These are phyloP conservation scores for Drosophila azteca DNA, from an alignment of 1,140 invertebrate species.

Conservation along the genomic window DNA sequence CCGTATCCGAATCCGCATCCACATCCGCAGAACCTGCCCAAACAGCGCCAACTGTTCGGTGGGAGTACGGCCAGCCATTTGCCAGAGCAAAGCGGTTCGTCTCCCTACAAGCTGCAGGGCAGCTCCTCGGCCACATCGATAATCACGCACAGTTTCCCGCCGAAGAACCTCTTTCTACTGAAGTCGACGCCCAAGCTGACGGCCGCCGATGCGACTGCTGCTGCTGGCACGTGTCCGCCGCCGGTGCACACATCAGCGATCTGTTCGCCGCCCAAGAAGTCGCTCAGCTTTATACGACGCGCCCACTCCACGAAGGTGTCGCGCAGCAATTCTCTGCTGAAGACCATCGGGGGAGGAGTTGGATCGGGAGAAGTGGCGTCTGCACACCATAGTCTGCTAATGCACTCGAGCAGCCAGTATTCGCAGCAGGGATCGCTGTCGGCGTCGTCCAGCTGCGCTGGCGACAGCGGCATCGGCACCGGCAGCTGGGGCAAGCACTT, in stretches of 20 bases:
- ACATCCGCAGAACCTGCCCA: constrained; percentile 18
- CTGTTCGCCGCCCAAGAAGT: constrained; percentile 84
- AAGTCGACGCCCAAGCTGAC: constrained; percentile 78
- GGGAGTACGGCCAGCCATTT: constrained; percentile 62
- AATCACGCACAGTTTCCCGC: constrained; percentile 76
- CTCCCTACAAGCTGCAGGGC: constrained; percentile 64
- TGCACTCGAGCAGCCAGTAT: constrained; percentile 30
- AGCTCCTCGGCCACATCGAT: constrained; percentile 70
- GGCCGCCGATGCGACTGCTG: constrained; percentile 18
- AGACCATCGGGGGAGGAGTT: constrained; percentile 78
- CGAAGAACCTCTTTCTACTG: constrained; percentile 80
- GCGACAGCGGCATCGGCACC: constrained; percentile 74
- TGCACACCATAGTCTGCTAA: constrained; percentile 48
- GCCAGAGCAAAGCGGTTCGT: constrained; percentile 12
- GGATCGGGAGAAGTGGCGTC: background rate
- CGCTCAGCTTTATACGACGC: constrained; percentile 87
- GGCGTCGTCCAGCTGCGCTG: constrained; percentile 65
- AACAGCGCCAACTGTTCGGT: constrained; percentile 64
- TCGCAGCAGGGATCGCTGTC: constrained; percentile 21
- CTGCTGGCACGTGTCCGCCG: background rate
- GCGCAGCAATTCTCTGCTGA: constrained; percentile 86
- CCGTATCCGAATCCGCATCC: constrained; percentile 12
- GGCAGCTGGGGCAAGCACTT: constrained; percentile 84
- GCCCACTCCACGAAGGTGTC: constrained; percentile 89
- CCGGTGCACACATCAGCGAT: constrained; percentile 21